Conservation (phyloP, 2,113 vertebrate genomes). For the Rhinogobius similis region DNA sequence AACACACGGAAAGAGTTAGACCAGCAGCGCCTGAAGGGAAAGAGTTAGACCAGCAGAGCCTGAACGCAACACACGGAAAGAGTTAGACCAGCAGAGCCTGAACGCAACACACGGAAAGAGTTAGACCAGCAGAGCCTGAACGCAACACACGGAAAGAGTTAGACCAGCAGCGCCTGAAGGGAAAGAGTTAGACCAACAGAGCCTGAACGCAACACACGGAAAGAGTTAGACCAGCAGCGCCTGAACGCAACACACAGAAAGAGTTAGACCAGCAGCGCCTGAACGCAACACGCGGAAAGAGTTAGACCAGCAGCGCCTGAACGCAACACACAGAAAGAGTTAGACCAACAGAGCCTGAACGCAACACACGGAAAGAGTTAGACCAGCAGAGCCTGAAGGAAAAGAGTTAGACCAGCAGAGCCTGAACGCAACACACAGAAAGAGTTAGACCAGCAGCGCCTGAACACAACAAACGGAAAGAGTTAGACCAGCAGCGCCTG, state of each 20-base stretch:
- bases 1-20: no score
- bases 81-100: no score
- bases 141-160: neutral
- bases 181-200: no score
- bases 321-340: neutral
- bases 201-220: neutral
- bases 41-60: no score
- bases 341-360: slow-evolving; percentile 89
- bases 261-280: no score
- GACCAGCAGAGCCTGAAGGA: no score
- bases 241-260: slow-evolving; percentile 60
- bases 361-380: neutral
- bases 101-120: neutral
- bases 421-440: neutral
- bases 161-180: no score
- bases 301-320: no score
- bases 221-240: slow-evolving; percentile 93
- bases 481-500: no score
- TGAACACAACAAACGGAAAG: slow-evolving; percentile 44
- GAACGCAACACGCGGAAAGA: no score
- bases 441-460: slow-evolving; percentile 94
- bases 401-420: no score
- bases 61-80: no score
- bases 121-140: slow-evolving; percentile 91
- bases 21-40: slow-evolving; percentile 85